Evolutionary conservation across 1,140 invertebrate genomes (phyloP).

Genomic region (Drosophila pruinosa): DNA sequence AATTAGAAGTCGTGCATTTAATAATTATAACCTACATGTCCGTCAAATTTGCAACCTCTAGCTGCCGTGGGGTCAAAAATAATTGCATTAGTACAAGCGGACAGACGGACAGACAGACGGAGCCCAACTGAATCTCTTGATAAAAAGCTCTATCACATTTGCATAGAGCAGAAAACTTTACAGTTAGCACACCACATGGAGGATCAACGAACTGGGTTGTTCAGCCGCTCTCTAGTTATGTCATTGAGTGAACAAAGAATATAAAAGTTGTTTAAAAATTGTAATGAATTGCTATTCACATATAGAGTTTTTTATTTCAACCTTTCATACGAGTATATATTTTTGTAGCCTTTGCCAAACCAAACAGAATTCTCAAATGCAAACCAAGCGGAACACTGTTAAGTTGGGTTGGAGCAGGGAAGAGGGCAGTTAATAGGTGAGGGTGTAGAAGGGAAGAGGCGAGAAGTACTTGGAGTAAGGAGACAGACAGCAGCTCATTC

Average conservation of each 20-base stretch:
- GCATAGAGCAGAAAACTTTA: not conserved
- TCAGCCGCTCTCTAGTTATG: constrained; percentile 28
- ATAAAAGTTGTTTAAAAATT: constrained; percentile 7
- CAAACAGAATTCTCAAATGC: constrained; percentile 32
- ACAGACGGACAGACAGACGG: not conserved
- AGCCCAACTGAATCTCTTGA: not conserved
- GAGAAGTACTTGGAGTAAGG: too few relatives aligned
- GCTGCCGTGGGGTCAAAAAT: too few relatives aligned
- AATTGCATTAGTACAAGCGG: too few relatives aligned
- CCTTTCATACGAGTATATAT: constrained; percentile 3
- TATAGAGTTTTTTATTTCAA: not conserved
- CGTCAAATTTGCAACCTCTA: too few relatives aligned
- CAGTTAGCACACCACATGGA: not conserved
- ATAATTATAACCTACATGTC: too few relatives aligned
- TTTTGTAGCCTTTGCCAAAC: constrained; percentile 13
- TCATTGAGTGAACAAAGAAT: not conserved
- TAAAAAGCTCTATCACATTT: not conserved
- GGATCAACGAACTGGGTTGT: constrained; percentile 20
- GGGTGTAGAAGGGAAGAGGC: not conserved
- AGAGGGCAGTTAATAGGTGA: not conserved
- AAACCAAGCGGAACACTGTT: constrained; percentile 58
- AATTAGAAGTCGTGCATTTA: too few relatives aligned
- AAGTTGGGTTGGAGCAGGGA: not conserved
- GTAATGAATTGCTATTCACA: constrained; percentile 16
- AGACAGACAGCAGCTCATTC: too few relatives aligned